Percentiles rank a stretch among this genome's conserved stretches.
phyloP scores from a whole-genome alignment of 2,797 vertebrate genomes.

The Neoniphon sammara region DNA sequence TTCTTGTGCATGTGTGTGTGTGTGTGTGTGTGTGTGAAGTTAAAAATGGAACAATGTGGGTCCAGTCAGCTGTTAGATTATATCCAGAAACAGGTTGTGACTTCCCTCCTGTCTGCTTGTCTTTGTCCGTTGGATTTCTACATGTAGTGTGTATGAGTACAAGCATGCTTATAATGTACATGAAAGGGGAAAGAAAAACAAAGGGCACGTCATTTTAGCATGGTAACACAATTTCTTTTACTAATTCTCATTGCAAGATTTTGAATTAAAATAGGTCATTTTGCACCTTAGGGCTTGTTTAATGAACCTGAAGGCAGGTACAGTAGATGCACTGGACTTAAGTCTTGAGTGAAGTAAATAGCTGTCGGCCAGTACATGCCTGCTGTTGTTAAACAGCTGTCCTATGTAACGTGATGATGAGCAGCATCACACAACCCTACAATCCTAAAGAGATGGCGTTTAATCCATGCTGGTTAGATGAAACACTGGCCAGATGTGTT shows the following conservation, averaged over 20 bases:
- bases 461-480: too few species aligned
- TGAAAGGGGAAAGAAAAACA: too few species aligned
- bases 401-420: not conserved
- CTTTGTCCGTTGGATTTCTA: constrained; percentile 9
- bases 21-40: not conserved
- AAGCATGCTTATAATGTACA: too few species aligned
- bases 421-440: constrained; percentile 3
- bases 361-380: too few species aligned
- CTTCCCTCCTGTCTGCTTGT: not conserved
- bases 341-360: too few species aligned
- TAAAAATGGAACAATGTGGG: not conserved
- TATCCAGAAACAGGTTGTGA: not conserved
- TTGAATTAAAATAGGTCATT: not conserved
- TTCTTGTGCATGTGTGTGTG: not conserved
- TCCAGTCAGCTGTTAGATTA: constrained; percentile 12
- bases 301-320: too few species aligned
- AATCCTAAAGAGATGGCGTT: constrained; percentile 1
- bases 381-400: not conserved
- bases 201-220: too few species aligned
- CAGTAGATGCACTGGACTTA: too few species aligned
- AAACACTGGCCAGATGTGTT: too few species aligned
- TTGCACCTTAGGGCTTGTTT: too few species aligned
- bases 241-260: not conserved
- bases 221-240: too few species aligned
- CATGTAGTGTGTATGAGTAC: too few species aligned